Evolutionary conservation across 2,888 invertebrate genomes (phyloP).

Genomic region (Pristionchus fissidentatus): DNA sequence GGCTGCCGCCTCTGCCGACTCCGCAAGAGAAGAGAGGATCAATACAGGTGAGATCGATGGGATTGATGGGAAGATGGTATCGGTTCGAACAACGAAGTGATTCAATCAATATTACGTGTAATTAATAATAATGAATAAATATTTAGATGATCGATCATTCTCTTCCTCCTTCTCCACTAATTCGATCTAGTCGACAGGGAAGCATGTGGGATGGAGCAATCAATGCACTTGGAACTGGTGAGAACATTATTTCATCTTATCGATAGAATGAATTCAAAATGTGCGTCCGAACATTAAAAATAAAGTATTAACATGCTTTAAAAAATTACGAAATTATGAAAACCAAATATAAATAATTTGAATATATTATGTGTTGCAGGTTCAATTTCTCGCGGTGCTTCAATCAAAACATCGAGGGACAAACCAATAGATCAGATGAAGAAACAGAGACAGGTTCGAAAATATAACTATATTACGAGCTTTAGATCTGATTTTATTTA

Average conservation of each 20-base stretch:
- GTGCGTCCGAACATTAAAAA: too few relatives aligned
- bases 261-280: background rate
- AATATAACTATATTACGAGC: too few relatives aligned
- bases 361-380: background rate
- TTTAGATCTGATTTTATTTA: too few relatives aligned
- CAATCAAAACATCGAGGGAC: background rate
- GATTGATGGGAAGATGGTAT: background rate
- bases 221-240: constrained; percentile 55
- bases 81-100: background rate
- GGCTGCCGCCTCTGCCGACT: constrained; percentile 24
- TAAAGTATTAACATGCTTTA: too few relatives aligned
- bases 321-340: too few relatives aligned
- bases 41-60: background rate
- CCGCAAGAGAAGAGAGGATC: constrained; percentile 26
- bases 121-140: constrained; percentile 49
- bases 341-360: too few relatives aligned
- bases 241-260: background rate
- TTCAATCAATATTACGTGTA: background rate
- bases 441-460: constrained; percentile 46
- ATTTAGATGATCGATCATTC: constrained; percentile 71
- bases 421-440: constrained; percentile 44
- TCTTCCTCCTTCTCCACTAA: constrained; percentile 60
- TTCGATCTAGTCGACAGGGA: constrained; percentile 46
- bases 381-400: background rate
- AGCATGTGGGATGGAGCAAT: constrained; percentile 64